These are phyloP conservation scores for Dipus sagitta DNA, from an alignment of 2,797 vertebrate genomes.

Conservation along the genomic window DNA sequence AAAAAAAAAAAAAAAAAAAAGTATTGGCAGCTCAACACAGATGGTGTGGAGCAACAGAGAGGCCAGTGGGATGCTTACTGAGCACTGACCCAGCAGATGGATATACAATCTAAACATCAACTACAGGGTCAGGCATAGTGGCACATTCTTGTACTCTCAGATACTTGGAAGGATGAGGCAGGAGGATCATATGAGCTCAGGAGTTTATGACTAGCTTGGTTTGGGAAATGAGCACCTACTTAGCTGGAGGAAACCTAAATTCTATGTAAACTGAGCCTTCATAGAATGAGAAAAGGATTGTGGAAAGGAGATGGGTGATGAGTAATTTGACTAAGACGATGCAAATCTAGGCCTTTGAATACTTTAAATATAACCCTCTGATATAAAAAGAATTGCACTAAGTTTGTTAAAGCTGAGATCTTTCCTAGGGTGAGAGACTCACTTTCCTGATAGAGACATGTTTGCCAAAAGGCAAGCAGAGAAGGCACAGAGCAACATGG, in stretches of 20 bases:
- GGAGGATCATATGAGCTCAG: background rate
- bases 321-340: constrained; percentile 76
- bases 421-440: constrained; percentile 79
- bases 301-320: constrained; percentile 74
- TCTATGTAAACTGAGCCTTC: constrained; percentile 78
- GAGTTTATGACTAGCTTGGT: background rate
- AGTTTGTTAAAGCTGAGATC: constrained; percentile 79
- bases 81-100: constrained; percentile 48
- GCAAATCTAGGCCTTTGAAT: constrained; percentile 79
- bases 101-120: constrained; percentile 40
- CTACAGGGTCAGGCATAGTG: background rate
- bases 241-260: constrained; percentile 80
- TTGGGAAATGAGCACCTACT: constrained; percentile 68
- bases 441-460: constrained; percentile 60
- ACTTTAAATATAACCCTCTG: constrained; percentile 79
- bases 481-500: constrained; percentile 7
- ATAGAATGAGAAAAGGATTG: constrained; percentile 64
- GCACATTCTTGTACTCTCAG: background rate
- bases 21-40: background rate
- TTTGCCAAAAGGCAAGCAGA: constrained; percentile 66
- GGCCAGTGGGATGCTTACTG: constrained; percentile 38
- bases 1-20: too few species aligned
- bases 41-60: background rate
- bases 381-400: constrained; percentile 80
- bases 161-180: background rate